Evolutionary conservation across 2,113 vertebrate genomes (phyloP), one percentile per base, ranked within the genome.

Genomic region (Dermatemys mawii): DNA sequence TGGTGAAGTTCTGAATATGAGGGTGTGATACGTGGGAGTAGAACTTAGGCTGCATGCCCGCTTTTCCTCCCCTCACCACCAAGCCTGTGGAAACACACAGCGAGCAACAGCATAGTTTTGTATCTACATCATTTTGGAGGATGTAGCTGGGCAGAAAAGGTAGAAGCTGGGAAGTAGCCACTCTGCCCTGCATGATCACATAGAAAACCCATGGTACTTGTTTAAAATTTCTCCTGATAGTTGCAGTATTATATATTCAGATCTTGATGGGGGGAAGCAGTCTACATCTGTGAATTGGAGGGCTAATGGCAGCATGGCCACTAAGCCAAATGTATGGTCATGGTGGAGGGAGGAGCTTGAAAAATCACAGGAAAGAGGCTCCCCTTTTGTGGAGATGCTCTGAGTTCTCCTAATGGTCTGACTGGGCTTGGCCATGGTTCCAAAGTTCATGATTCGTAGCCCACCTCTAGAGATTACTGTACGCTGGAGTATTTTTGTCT

Each of bases 21-120:
- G 78, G 57, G 32, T 50, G 12, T 12, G 26, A 32, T 6, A 14
- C 22, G 41, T 12, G 41, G 57, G 46, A 76, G 12, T 82, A 48
- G 35, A 73, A 9, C 0, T 0, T 12, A 8, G 22, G 11, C 14
- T 16, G 6, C 6, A 19, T 46, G 11, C 54, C 44, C 86, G 6
- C 14, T 53, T 81, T 49, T 29, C 38, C 9, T 63, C 76, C 76
- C 41, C 27, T 35, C 57, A 63, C 73, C 79, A 41, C 44, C 26
- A 11, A 81, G 83, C 21, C 32, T 17, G 41, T n/a, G 63, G 8
- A 32, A 53, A 44, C 12, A 11, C 22, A 14, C 2, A 46, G 12
- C 14, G 26, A 14, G 6, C 70, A 73, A 7, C 29, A 24, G 10
- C 26, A 26, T 32, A n/a, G 5, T 83, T 17, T 3, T 2, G 81